Percentiles rank a stretch among this genome's conserved stretches.
Evolutionary conservation across 1,140 invertebrate genomes (phyloP).

Genomic region (Lerema accius): DNA sequence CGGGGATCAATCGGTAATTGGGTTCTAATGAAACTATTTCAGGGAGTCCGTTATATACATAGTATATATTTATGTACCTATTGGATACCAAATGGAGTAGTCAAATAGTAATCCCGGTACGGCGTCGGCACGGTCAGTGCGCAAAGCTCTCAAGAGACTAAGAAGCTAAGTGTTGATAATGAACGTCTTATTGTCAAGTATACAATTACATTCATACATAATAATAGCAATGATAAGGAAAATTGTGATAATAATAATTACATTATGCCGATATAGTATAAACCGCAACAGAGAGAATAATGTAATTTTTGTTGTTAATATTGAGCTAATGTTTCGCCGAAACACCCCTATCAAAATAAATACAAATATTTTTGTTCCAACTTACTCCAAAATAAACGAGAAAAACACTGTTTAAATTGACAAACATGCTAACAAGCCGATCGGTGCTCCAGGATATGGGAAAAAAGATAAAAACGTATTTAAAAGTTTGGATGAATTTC

Average conservation of each 20-base stretch:
- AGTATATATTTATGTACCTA: not conserved
- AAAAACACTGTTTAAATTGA: not conserved
- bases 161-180: constrained; percentile 13
- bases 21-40: constrained; percentile 25
- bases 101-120: constrained; percentile 2
- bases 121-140: constrained; percentile 3
- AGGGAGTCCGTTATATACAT: not conserved
- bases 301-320: too few relatives aligned
- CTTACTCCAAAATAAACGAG: not conserved
- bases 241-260: too few relatives aligned
- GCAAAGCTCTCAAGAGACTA: constrained; percentile 1
- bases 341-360: too few relatives aligned
- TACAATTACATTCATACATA: too few relatives aligned
- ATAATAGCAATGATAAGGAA: too few relatives aligned
- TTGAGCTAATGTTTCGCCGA: too few relatives aligned
- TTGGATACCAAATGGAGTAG: constrained; percentile 22
- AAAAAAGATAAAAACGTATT: constrained; percentile 20
- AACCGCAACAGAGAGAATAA: too few relatives aligned
- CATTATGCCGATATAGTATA: too few relatives aligned
- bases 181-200: constrained; percentile 13
- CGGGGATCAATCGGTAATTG: constrained; percentile 15
- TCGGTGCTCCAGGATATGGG: not conserved
- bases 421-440: constrained; percentile 14
- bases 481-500: constrained; percentile 10
- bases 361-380: too few relatives aligned